Percentiles rank a stretch among this genome's conserved stretches.
phyloP scores from a whole-genome alignment of 2,797 vertebrate species.

The Enteromius afrohamiltoni region DNA sequence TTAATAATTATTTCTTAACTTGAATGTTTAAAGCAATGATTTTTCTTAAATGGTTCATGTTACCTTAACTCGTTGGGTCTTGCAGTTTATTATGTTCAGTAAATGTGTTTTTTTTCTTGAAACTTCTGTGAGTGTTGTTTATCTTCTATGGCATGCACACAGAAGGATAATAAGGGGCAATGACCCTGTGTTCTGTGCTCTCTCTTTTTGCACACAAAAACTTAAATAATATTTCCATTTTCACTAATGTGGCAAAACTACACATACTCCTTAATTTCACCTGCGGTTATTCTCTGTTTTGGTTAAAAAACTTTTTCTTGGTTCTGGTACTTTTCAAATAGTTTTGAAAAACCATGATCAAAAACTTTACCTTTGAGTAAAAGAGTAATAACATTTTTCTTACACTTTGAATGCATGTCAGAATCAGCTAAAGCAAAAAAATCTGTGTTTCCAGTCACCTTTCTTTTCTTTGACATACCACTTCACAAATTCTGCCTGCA shows the following conservation, averaged over 20 bases:
- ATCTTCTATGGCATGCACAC: background rate
- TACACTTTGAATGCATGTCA: background rate
- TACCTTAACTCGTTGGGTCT: background rate
- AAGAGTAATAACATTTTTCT: background rate
- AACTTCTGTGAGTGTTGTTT: background rate
- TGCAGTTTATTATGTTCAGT: background rate
- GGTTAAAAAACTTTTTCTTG: background rate
- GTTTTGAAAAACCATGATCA: background rate
- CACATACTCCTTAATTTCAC: conserved; percentile 37
- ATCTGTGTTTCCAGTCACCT: background rate
- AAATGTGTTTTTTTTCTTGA: background rate
- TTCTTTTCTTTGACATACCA: background rate
- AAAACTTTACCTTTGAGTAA: background rate
- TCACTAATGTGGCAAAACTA: conserved; percentile 15
- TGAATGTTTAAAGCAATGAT: background rate
- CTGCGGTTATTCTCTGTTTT: background rate
- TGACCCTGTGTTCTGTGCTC: conserved; percentile 24
- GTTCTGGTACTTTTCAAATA: no score
- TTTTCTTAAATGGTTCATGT: background rate
- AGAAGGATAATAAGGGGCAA: conserved; percentile 11
- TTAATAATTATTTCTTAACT: background rate
- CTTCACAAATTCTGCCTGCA: background rate
- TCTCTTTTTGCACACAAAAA: conserved; percentile 29
- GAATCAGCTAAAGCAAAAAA: background rate
- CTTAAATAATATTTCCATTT: conserved; percentile 6